Evolutionary conservation across 2,113 vertebrate genomes (phyloP).

Genomic region (Catharus minimus): DNA sequence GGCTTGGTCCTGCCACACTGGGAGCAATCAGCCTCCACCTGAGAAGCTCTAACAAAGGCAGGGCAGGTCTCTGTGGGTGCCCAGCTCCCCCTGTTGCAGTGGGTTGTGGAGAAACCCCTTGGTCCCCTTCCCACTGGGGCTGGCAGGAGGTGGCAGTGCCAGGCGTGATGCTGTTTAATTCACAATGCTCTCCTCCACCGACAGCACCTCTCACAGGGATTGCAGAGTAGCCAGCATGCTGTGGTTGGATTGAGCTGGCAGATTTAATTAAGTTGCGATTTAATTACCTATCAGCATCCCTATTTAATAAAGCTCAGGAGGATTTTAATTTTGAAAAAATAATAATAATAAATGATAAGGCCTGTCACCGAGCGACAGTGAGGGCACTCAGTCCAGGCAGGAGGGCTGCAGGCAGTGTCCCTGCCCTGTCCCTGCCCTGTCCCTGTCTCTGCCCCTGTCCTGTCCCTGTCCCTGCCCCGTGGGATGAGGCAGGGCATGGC

Average conservation of each 20-base stretch:
- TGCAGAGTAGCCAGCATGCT: slow-evolving; percentile 43
- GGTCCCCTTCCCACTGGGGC: accelerated
- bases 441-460: too few relatives aligned
- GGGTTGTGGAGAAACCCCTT: neutral
- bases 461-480: neutral
- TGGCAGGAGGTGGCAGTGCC: neutral
- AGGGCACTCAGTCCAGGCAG: neutral
- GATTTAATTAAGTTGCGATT: slow-evolving; percentile 75
- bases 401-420: neutral
- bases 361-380: neutral
- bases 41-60: neutral
- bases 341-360: slow-evolving; percentile 55
- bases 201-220: slow-evolving; percentile 15
- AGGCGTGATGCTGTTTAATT: neutral
- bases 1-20: neutral
- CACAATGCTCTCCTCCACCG: neutral
- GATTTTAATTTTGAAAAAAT: slow-evolving; percentile 63
- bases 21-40: neutral
- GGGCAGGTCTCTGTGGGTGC: neutral
- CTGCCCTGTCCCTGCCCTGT: neutral
- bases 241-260: slow-evolving; percentile 43
- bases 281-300: slow-evolving; percentile 75
- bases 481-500: neutral
- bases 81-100: neutral
- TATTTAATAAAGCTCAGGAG: slow-evolving; percentile 75